Evolutionary conservation across 2,113 vertebrate species (phyloP).

Genomic region (Pseudopodoces humilis): DNA sequence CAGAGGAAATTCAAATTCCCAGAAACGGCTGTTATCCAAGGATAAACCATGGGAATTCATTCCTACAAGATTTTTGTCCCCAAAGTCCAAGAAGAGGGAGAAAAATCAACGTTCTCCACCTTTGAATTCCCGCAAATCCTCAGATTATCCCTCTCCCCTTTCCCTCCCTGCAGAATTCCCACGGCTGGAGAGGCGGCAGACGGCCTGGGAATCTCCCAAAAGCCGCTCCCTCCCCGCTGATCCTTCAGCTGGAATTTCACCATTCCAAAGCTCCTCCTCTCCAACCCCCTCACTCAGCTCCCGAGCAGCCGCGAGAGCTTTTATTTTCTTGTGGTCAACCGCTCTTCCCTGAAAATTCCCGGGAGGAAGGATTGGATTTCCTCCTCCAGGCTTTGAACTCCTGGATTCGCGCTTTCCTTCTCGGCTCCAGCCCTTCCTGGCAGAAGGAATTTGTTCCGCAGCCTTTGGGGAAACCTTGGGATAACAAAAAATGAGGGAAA

Average conservation of each 20-base stretch:
- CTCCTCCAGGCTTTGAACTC: slow-evolving; percentile 12
- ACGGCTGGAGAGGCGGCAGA: not conserved
- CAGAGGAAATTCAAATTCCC: not conserved
- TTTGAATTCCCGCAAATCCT: not conserved
- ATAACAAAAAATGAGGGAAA: not conserved
- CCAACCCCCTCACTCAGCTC: not conserved
- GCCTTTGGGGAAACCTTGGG: not conserved
- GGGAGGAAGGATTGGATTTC: slow-evolving; percentile 50
- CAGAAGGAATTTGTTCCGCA: not conserved
- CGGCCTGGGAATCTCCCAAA: not conserved
- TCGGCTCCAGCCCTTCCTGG: not conserved
- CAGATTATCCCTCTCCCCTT: not conserved
- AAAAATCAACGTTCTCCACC: not conserved
- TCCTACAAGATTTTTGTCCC: not conserved
- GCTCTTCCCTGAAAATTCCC: slow-evolving; percentile 10
- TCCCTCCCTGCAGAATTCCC: not conserved
- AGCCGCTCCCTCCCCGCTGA: not conserved
- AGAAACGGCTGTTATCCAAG: not conserved
- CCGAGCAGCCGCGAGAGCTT: not conserved
- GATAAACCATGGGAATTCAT: not conserved
- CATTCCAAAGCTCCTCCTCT: not conserved
- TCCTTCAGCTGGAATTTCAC: not conserved
- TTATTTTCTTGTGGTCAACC: slow-evolving; percentile 55
- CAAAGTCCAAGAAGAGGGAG: not conserved
- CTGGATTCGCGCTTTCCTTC: not conserved